Evolutionary conservation across 2,113 vertebrate genomes (phyloP).

Genomic region (Holacanthus passer): DNA sequence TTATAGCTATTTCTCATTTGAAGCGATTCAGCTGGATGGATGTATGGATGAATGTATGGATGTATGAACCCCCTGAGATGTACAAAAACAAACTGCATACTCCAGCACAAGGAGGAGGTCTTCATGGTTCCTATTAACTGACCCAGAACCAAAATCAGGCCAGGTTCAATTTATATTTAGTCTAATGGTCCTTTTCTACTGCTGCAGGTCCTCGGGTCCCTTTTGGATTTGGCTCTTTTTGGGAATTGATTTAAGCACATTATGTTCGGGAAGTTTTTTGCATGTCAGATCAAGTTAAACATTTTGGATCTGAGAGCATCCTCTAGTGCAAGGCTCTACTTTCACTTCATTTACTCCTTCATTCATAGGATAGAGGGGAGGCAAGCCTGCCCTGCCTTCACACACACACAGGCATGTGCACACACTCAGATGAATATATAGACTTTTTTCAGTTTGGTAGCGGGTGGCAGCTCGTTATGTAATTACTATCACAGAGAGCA

Average conservation of each 20-base stretch:
- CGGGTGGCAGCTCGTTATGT: slow-evolving; percentile 16
- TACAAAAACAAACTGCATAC: no score
- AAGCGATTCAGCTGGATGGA: not conserved
- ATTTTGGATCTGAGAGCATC: not conserved
- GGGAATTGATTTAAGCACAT: not conserved
- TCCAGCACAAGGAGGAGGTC: not conserved
- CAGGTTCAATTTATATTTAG: not conserved
- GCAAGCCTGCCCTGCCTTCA: not conserved
- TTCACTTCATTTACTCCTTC: not conserved
- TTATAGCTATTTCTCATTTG: not conserved
- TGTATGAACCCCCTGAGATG: no score
- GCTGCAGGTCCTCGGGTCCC: not conserved
- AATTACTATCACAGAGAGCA: slow-evolving; percentile 32
- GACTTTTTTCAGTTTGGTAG: not conserved
- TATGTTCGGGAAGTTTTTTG: not conserved
- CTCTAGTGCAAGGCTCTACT: not conserved
- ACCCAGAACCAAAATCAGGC: not conserved
- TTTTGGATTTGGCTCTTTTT: not conserved
- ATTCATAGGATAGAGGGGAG: not conserved
- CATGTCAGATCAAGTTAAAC: not conserved
- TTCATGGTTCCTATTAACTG: not conserved
- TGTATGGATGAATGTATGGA: no score
- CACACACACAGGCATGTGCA: not conserved
- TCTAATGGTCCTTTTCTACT: not conserved
- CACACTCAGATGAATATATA: slow-evolving; percentile 1